These are phyloP conservation scores for Armadillidium nasatum DNA, from an alignment of 1,140 invertebrate species.

Conservation along the genomic window DNA sequence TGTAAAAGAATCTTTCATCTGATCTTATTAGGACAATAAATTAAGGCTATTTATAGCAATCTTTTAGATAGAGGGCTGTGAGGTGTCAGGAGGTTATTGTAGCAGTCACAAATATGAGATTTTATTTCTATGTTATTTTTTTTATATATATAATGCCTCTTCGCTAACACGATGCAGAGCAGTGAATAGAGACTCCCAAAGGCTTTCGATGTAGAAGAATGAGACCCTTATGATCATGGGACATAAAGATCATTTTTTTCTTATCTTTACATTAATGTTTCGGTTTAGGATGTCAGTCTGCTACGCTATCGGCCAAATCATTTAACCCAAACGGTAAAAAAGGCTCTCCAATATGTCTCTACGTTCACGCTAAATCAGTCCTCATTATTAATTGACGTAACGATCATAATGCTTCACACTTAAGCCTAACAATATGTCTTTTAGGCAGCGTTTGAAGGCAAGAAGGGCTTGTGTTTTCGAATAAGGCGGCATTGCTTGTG, in stretches of 20 bases:
- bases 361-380: conserved; percentile 2
- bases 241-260: neutral
- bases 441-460: neutral
- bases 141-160: neutral
- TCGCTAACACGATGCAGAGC: conserved; percentile 6
- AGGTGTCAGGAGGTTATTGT: conserved; percentile 4
- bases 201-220: neutral
- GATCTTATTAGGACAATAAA: too few relatives aligned
- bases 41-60: neutral
- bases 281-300: conserved; percentile 3
- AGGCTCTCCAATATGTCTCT: conserved; percentile 1
- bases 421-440: neutral
- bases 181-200: neutral
- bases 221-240: neutral
- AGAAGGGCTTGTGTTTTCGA: neutral
- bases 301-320: conserved; percentile 10
- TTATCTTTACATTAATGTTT: neutral
- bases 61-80: neutral
- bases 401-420: conserved; percentile 3
- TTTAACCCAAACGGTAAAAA: conserved; percentile 6
- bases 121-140: neutral
- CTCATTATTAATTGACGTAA: neutral
- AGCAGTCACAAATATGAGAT: conserved; percentile 2
- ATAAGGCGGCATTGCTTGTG: conserved; percentile 9
- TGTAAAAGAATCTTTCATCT: too few relatives aligned